phyloP scores from a whole-genome alignment of 2,888 invertebrate genomes.

The Caenorhabditis macrosperma region DNA sequence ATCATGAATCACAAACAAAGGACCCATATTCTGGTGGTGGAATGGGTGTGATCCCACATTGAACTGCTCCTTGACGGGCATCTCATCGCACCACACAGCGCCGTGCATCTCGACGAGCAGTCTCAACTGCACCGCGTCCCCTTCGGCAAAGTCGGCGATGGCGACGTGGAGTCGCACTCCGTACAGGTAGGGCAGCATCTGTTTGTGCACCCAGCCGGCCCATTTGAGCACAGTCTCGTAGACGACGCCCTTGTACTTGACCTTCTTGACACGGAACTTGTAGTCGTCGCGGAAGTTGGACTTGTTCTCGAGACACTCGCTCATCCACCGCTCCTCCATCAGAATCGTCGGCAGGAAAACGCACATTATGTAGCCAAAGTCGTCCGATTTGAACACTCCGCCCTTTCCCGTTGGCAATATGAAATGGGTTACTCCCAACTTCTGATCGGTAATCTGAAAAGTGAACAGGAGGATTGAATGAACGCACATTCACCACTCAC shows the following conservation, averaged over 20 bases:
- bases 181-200: conserved; percentile 12
- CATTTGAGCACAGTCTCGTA: conserved; percentile 22
- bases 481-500: neutral
- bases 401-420: neutral
- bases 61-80: conserved; percentile 13
- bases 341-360: conserved; percentile 25
- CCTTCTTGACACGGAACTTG: conserved; percentile 27
- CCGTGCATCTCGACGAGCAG: conserved; percentile 29
- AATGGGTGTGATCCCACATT: conserved; percentile 20
- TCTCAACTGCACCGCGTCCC: conserved; percentile 3
- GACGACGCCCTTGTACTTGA: conserved; percentile 12
- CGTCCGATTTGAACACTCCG: conserved; percentile 21
- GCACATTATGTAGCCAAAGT: conserved; percentile 34
- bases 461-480: neutral
- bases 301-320: conserved; percentile 15
- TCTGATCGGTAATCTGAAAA: conserved; percentile 30
- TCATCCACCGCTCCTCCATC: conserved; percentile 30
- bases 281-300: conserved; percentile 27
- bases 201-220: conserved; percentile 33
- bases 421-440: conserved; percentile 21
- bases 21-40: conserved; percentile 25
- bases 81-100: conserved; percentile 4
- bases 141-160: neutral
- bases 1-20: conserved; percentile 24
- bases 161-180: conserved; percentile 24